Percentiles rank a stretch among this genome's conserved stretches.
phyloP scores from a whole-genome alignment of 2,888 invertebrate genomes.

The Tetragnatha montana region DNA sequence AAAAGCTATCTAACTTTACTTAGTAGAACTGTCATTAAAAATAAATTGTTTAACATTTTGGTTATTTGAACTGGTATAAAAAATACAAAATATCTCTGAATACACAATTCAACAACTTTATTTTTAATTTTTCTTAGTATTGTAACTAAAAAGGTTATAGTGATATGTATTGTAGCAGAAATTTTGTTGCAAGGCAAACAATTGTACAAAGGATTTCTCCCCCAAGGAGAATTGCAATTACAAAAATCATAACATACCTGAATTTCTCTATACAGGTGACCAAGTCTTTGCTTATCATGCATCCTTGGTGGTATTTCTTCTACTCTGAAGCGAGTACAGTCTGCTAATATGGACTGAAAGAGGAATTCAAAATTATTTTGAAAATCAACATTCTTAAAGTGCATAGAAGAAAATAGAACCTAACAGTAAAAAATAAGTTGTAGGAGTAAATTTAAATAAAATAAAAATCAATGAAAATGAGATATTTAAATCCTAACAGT shows the following conservation, averaged over 20 bases:
- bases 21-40: no score
- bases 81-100: neutral
- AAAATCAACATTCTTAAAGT: neutral
- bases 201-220: no score
- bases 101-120: neutral
- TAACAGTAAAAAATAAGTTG: neutral
- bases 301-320: constrained; percentile 95
- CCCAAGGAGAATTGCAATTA: no score
- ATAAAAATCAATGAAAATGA: neutral
- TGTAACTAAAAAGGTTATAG: neutral
- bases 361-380: constrained; percentile 1
- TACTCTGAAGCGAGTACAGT: constrained; percentile 92
- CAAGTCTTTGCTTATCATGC: constrained; percentile 91
- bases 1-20: no score
- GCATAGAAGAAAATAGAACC: neutral
- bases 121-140: neutral
- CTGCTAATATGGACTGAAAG: constrained; percentile 82
- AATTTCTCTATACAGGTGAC: constrained; percentile 84
- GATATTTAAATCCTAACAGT: neutral
- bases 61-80: neutral
- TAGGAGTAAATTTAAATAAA: neutral
- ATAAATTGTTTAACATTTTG: neutral
- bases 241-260: constrained; percentile 63
- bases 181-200: no score
- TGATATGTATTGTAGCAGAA: no score